Evolutionary conservation across 2,888 invertebrate species (phyloP), one percentile per base, ranked within the genome.

Genomic region (Melanchra persicariae): DNA sequence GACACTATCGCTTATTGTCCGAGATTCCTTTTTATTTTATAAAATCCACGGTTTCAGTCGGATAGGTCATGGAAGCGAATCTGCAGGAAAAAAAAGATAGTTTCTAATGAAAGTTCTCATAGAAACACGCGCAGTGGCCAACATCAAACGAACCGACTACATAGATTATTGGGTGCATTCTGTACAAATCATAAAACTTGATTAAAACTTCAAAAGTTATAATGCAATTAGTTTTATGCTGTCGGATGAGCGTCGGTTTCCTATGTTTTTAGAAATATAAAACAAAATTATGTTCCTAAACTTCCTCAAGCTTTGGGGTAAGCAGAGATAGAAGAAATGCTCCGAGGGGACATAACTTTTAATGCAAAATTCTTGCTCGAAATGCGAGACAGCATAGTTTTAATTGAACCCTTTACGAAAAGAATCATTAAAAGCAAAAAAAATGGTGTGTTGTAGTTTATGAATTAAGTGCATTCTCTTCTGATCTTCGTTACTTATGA

Each of bases 161-260:
- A 91, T 85, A 88, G 90, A 91, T 93, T 93, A 93, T 90, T 91
- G 89, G 88, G 89, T 89, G 92, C 91, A 91, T 93, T 94, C 90
- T 89, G 90, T 92, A 91, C 91, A 92, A 94, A 93, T 92, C 93
- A 93, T 95, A 94, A 94, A 94, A 93, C 89, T 93, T 93, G 93
- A 94, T 93, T 94, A 93, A 93, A 93, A 93, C 90, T 92, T 91
- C 88, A 90, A 91, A 91, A 91, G 88, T 89, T 89, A 88, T 91
- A 91, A 92, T 91, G 91, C 90, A 91, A 92, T 93, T 93, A 92
- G 90, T 88, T 88, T 88, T 87, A 87, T 89, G 88, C 87, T 88
- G 87, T 87, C 78, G 79, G 79, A 79, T 81, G 76, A 84, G 82
- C 63, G 79, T 79, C 76, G 79, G 77, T 82, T 85, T 83, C 68